phyloP scores from a whole-genome alignment of 2,888 invertebrate species.

The Altica lythri region DNA sequence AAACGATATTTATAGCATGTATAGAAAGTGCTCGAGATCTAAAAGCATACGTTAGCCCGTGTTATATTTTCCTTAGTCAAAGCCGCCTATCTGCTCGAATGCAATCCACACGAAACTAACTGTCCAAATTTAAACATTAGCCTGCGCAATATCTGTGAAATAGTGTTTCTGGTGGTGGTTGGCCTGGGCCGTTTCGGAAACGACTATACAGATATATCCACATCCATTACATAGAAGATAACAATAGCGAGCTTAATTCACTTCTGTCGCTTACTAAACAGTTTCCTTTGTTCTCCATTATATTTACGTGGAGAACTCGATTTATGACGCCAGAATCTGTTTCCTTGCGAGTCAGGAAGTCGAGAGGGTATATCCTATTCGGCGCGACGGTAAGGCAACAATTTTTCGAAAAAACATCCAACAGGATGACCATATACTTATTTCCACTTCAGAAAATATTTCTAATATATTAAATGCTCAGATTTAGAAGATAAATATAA shows the following conservation, averaged over 20 bases:
- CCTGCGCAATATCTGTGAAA: constrained; percentile 52
- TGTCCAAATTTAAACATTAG: constrained; percentile 38
- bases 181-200: constrained; percentile 48
- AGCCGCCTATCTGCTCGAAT: constrained; percentile 24
- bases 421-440: neutral
- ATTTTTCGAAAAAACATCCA: neutral
- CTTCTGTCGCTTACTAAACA: constrained; percentile 54
- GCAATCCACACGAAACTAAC: constrained; percentile 27
- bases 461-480: too few species aligned
- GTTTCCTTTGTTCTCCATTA: constrained; percentile 54
- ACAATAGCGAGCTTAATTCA: constrained; percentile 56
- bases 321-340: constrained; percentile 38
- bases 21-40: constrained; percentile 14
- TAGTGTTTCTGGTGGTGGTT: constrained; percentile 43
- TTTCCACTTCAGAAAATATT: too few species aligned
- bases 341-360: constrained; percentile 7
- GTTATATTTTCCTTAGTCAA: constrained; percentile 21
- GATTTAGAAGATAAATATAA: too few species aligned
- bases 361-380: neutral
- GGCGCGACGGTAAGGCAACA: neutral
- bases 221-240: constrained; percentile 56
- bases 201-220: constrained; percentile 50
- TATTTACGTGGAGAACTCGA: constrained; percentile 50
- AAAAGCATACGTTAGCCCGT: constrained; percentile 12
- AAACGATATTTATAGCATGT: constrained; percentile 1